Evolutionary conservation across 2,113 vertebrate genomes (phyloP).

Genomic region (Scopus umbretta): DNA sequence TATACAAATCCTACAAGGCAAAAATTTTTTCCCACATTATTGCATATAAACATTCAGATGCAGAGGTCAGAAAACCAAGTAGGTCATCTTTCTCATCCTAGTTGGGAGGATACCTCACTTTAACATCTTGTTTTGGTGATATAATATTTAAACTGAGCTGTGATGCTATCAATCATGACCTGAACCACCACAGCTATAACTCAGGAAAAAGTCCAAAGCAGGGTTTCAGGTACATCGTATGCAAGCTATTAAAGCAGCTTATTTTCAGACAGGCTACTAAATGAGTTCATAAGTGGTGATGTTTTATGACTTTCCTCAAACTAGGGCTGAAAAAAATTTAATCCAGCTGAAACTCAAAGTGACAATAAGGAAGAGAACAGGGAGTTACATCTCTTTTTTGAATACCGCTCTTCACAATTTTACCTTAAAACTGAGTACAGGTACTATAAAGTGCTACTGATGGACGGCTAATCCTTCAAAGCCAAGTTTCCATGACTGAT

Average conservation of each 20-base stretch:
- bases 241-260: neutral
- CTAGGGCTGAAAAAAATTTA: neutral
- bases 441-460: neutral
- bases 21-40: accelerated
- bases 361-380: neutral
- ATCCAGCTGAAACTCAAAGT: neutral
- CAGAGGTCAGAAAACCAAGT: neutral
- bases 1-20: neutral
- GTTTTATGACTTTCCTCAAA: neutral
- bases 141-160: neutral
- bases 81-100: neutral
- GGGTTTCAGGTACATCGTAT: neutral
- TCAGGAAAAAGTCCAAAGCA: neutral
- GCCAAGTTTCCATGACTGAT: neutral
- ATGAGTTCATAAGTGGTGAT: neutral
- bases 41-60: neutral
- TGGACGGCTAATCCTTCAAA: neutral
- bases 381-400: neutral
- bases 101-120: neutral
- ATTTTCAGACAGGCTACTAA: neutral
- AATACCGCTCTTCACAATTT: neutral
- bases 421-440: neutral
- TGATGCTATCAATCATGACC: conserved; percentile 13
- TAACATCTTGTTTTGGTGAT: neutral
- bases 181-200: neutral